Conservation (phyloP, 1,140 invertebrate genomes). For the Helicoverpa armigera region DNA sequence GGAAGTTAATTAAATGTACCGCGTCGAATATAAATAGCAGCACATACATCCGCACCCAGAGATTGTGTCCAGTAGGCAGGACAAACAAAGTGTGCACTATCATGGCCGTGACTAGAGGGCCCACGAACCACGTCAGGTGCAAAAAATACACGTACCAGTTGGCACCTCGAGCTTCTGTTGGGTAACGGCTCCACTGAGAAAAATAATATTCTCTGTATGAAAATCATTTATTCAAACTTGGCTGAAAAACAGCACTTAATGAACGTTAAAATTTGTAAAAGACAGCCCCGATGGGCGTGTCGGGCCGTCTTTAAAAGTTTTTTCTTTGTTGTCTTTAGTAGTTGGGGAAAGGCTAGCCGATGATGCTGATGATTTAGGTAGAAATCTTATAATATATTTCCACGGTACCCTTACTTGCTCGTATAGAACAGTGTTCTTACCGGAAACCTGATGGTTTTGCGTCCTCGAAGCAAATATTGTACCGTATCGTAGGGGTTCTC, state of each 20-base stretch:
- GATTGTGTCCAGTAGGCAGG: constrained; percentile 44
- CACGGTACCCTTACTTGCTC: too few species aligned
- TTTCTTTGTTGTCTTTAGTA: too few species aligned
- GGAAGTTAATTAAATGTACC: constrained; percentile 63
- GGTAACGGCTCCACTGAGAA: constrained; percentile 41
- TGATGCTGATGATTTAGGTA: too few species aligned
- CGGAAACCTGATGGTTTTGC: constrained; percentile 68
- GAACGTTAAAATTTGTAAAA: not conserved
- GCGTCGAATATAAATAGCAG: constrained; percentile 59
- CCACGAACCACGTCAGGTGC: constrained; percentile 61
- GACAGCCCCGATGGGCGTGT: too few species aligned
- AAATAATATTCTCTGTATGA: not conserved
- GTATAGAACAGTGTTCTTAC: constrained; percentile 56
- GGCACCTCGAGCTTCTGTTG: constrained; percentile 57
- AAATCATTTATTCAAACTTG: too few species aligned
- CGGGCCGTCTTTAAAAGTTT: too few species aligned
- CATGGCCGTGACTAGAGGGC: constrained; percentile 54
- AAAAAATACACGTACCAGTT: constrained; percentile 65
- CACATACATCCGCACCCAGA: constrained; percentile 44
- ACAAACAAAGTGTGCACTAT: constrained; percentile 57
- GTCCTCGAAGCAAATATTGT: constrained; percentile 68
- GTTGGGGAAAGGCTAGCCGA: too few species aligned
- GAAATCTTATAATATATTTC: too few species aligned
- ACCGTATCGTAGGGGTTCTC: constrained; percentile 76
- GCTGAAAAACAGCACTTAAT: too few species aligned